phyloP scores from a whole-genome alignment of 2,888 invertebrate genomes.

The Drosophila paranaensis region DNA sequence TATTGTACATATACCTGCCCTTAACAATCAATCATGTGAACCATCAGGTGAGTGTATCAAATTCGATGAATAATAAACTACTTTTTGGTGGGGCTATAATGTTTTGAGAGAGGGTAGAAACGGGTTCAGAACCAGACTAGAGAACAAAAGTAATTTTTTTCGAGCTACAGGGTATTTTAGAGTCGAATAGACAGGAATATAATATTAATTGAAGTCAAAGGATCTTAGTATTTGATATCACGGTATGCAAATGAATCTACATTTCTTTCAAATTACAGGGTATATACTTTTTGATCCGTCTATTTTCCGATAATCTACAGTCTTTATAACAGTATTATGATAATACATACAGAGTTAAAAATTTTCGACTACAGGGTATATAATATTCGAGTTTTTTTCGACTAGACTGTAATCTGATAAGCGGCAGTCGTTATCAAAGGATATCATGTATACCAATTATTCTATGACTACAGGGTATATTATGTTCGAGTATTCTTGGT shows the following conservation, averaged over 20 bases:
- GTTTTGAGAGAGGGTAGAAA: background rate
- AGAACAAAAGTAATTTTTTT: background rate
- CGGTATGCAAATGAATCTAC: background rate
- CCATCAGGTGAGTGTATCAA: constrained; percentile 17
- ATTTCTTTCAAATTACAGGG: background rate
- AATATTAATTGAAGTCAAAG: no score
- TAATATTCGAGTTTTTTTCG: background rate
- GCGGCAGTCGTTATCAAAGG: no score
- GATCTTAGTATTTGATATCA: background rate
- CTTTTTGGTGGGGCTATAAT: no score
- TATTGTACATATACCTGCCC: constrained; percentile 16
- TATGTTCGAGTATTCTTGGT: background rate
- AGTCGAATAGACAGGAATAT: no score
- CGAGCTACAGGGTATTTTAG: background rate
- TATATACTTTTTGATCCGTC: background rate
- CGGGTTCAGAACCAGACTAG: background rate
- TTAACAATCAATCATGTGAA: constrained; percentile 16
- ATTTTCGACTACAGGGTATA: background rate
- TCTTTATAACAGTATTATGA: no score
- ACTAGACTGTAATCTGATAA: no score
- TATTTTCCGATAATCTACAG: no score
- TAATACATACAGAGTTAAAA: no score
- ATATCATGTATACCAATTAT: no score
- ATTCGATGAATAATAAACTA: background rate
- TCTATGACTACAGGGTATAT: background rate